Conservation (phyloP, 2,888 invertebrate species). For the Tigriopus californicus region DNA sequence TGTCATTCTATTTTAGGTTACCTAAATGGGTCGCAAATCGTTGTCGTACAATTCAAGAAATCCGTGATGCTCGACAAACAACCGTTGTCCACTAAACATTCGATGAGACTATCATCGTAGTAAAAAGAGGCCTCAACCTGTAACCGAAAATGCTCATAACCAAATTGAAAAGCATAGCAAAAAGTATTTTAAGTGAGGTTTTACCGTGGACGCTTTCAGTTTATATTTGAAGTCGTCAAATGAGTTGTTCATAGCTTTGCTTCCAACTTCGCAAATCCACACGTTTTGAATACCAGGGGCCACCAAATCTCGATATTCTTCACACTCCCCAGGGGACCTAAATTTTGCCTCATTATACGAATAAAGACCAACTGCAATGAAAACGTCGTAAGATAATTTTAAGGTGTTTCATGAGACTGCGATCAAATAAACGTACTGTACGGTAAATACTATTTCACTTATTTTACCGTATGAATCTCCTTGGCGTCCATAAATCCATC, state of each 20-base stretch:
- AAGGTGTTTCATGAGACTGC: no score
- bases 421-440: no score
- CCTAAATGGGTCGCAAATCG: background rate
- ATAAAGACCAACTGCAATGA: background rate
- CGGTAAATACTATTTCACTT: background rate
- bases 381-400: no score
- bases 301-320: background rate
- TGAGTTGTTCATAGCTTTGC: background rate
- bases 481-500: background rate
- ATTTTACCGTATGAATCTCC: background rate
- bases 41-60: background rate
- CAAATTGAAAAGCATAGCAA: background rate
- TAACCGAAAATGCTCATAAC: background rate
- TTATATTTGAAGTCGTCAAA: background rate
- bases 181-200: background rate
- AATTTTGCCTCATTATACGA: background rate
- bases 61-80: background rate
- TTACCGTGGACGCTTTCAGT: background rate
- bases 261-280: slow-evolving; percentile 5
- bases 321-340: background rate
- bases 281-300: slow-evolving; percentile 2
- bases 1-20: no score
- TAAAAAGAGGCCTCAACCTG: background rate
- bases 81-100: slow-evolving; percentile 3
- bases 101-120: background rate